Evolutionary conservation across 1,140 invertebrate genomes (phyloP), one percentile per base, ranked within the genome.

Genomic region (Teleogryllus occipitalis): DNA sequence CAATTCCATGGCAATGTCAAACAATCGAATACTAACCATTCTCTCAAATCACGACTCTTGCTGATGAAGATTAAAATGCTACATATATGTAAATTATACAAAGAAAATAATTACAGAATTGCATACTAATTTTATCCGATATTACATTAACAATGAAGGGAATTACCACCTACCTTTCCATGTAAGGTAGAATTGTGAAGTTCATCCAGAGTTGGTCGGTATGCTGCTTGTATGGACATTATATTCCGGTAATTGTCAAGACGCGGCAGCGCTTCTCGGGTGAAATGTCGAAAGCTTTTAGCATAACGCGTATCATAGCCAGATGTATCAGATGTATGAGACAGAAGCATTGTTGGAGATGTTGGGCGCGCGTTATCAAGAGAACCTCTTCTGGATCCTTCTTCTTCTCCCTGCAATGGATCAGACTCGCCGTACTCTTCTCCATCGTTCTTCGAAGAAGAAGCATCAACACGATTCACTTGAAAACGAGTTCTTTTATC

Each of bases 161-260:
- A 39, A 39, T 39, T 39, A 39, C 27, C 5, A 22, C 76, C n/a
- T 86, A 95, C 93, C 91, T 95, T 95, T 82, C 90, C 90, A 47
- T 90, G 89, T n/a, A 95, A 84, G 22, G 93, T 94, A 39, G 92
- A 90, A 85, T 97, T 95, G 86, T 97, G 96, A 7, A 98, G 90
- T 87, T 98, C 96, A 84, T 97, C 96, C 18, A 98, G 87, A 7
- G 97, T 97, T 7, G 97, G 97, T 84, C 93, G 89, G 83, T 95
- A 95, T 21, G 93, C 94, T 7, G 94, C 94, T 83, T 96, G 95
- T 74, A 97, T 93, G 22, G 95, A 96, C 88, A 97, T 90, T 81
- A 97, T 94, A 86, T 98, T 97, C 80, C 96, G 90, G 87, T 98
- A 98, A 88, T 98, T 97, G 85, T 98, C 96, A 83, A 97, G 86